These are phyloP conservation scores for Platycheirus albimanus DNA, from an alignment of 2,888 invertebrate species.

Conservation along the genomic window DNA sequence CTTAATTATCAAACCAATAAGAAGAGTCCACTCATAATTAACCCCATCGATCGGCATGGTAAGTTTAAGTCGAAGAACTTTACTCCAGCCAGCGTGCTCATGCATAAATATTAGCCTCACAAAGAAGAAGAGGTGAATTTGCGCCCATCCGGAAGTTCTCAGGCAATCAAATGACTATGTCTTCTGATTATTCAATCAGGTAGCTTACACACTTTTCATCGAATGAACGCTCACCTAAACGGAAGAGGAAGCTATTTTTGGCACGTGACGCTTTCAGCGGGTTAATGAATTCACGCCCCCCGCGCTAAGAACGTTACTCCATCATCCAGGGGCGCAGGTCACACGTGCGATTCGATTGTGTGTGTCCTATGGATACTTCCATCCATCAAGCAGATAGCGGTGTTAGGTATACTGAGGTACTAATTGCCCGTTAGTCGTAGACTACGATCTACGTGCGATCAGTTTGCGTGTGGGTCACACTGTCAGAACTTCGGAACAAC, in stretches of 20 bases:
- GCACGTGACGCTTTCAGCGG: constrained; percentile 60
- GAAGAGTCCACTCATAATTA: constrained; percentile 51
- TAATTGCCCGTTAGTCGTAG: constrained; percentile 67
- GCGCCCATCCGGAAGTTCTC: constrained; percentile 72
- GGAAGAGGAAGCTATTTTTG: constrained; percentile 74
- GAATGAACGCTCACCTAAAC: constrained; percentile 24
- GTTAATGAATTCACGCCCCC: constrained; percentile 47
- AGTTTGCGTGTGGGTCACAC: constrained; percentile 42
- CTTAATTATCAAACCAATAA: constrained; percentile 67
- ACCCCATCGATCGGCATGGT: constrained; percentile 50
- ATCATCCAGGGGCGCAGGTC: constrained; percentile 62
- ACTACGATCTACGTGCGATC: constrained; percentile 39
- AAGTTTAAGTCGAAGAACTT: too few relatives aligned
- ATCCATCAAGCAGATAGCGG: background rate
- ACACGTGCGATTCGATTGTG: constrained; percentile 56
- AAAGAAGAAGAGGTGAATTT: constrained; percentile 41
- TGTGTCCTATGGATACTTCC: constrained; percentile 41
- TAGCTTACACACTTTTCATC: constrained; percentile 50
- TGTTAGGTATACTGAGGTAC: constrained; percentile 41
- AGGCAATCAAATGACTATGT: constrained; percentile 47
- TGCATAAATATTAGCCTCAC: constrained; percentile 63
- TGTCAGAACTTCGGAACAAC: constrained; percentile 20
- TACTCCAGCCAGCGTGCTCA: constrained; percentile 27
- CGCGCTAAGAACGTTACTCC: constrained; percentile 51
- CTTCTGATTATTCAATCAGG: constrained; percentile 68